phyloP scores from a whole-genome alignment of 2,888 invertebrate species.

The Scaptomyza tumidula region DNA sequence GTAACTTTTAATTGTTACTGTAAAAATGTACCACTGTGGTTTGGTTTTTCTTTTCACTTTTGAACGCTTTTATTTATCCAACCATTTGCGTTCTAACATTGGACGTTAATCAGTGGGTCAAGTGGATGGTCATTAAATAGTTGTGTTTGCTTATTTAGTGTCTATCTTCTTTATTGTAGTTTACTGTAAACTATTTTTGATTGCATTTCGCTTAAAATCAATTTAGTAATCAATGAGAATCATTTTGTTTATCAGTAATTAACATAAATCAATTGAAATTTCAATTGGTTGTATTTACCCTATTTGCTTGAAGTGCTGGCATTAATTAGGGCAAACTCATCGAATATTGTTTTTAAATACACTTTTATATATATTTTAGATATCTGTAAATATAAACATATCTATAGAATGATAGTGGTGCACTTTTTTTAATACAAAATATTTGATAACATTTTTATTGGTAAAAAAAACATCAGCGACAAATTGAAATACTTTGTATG shows the following conservation, averaged over 20 bases:
- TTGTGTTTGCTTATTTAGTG: conserved; percentile 40
- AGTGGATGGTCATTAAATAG: conserved; percentile 61
- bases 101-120: conserved; percentile 56
- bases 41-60: background rate
- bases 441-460: conserved; percentile 5
- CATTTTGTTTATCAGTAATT: conserved; percentile 75
- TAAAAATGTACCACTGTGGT: conserved; percentile 3
- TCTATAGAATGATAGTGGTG: background rate
- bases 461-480: background rate
- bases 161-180: background rate
- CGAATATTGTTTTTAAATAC: background rate
- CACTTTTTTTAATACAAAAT: background rate
- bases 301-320: conserved; percentile 29
- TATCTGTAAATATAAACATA: background rate
- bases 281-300: conserved; percentile 59
- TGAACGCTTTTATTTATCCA: conserved; percentile 8
- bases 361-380: background rate
- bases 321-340: conserved; percentile 27
- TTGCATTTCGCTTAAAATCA: conserved; percentile 73
- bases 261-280: conserved; percentile 74
- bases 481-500: conserved; percentile 29
- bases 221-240: conserved; percentile 67
- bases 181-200: conserved; percentile 38
- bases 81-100: conserved; percentile 30
- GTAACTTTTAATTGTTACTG: too few relatives aligned